Conservation (phyloP, 2,113 vertebrate genomes). For the Notothenia rossii region DNA sequence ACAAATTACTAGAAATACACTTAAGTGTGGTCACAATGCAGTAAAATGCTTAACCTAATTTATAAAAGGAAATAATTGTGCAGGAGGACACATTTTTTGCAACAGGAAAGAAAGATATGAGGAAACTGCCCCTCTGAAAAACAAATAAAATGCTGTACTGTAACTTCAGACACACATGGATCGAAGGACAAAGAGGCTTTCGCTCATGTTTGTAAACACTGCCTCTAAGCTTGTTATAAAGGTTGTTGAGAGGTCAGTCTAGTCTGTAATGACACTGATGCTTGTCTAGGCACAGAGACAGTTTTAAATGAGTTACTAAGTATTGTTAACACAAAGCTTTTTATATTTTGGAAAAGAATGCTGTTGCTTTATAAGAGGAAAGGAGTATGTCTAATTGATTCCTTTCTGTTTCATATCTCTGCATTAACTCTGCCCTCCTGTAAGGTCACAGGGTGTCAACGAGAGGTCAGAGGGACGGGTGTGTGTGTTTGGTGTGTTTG, state of each 20-base stretch:
- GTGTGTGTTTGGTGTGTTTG: conserved; percentile 43
- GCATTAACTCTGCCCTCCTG: conserved; percentile 23
- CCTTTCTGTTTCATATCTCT: conserved; percentile 52
- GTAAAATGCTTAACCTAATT: neutral
- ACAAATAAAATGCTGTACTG: neutral
- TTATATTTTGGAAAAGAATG: conserved; percentile 13
- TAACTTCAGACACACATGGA: neutral
- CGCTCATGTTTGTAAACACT: neutral
- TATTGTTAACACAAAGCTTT: conserved; percentile 26
- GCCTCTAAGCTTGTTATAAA: conserved; percentile 28
- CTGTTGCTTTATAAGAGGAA: conserved; percentile 9
- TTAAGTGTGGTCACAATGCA: neutral
- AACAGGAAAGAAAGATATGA: neutral
- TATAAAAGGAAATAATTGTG: neutral
- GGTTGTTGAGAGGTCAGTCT: neutral
- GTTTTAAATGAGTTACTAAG: conserved; percentile 25
- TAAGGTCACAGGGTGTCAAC: conserved; percentile 57
- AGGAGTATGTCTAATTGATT: conserved; percentile 62
- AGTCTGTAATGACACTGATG: neutral
- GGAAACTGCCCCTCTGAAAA: neutral
- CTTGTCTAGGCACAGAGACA: neutral
- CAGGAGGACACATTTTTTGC: neutral
- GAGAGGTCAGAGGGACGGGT: conserved; percentile 41
- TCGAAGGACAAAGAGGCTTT: neutral
- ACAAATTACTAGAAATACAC: neutral